Conservation (phyloP, 2,888 invertebrate species). For the Kryphioiulus occultus region DNA sequence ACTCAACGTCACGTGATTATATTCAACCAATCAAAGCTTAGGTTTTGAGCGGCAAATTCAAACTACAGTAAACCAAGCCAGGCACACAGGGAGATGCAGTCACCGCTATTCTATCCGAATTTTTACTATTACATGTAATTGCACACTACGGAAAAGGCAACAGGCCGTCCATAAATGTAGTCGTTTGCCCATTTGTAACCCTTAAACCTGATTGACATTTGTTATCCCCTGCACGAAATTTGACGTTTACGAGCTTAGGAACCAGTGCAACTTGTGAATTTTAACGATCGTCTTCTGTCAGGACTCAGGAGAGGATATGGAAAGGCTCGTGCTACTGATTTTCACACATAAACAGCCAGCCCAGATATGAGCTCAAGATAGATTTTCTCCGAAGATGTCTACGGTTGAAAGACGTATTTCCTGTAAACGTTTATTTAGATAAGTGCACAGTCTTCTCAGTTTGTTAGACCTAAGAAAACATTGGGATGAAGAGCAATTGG, state of each 20-base stretch:
- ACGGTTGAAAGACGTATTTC: constrained; percentile 8
- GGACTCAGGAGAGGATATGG: background rate
- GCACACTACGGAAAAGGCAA: too few species aligned
- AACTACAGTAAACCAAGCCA: too few species aligned
- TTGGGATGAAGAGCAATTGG: background rate
- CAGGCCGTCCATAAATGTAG: too few species aligned
- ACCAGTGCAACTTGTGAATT: background rate
- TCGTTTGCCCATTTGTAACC: too few species aligned
- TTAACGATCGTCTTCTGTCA: background rate
- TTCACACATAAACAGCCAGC: background rate
- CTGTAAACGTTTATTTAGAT: constrained; percentile 23
- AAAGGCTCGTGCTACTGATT: background rate
- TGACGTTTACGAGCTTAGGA: background rate
- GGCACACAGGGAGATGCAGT: too few species aligned
- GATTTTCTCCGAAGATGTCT: background rate
- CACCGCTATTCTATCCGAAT: too few species aligned
- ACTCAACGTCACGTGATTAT: too few species aligned
- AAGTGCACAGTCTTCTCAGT: background rate
- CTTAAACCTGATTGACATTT: too few species aligned
- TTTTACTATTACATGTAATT: too few species aligned
- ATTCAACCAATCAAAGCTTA: too few species aligned
- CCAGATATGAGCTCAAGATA: constrained; percentile 17
- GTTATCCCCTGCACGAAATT: too few species aligned
- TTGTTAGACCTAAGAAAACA: background rate
- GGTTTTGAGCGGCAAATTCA: too few species aligned